phyloP scores from a whole-genome alignment of 2,888 invertebrate species.

The Gibbula magus region DNA sequence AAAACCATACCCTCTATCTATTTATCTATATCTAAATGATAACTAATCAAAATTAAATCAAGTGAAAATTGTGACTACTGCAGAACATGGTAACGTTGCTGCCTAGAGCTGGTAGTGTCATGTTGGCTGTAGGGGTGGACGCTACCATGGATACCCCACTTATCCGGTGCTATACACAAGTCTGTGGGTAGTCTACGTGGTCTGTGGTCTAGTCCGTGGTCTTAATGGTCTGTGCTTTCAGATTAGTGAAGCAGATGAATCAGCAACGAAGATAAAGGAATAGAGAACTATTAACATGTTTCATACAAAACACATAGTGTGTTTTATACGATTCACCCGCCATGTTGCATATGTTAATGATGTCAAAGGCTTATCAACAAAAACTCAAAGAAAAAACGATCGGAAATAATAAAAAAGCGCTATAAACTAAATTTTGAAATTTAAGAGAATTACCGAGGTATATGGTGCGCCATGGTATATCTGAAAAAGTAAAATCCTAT shows the following conservation, averaged over 20 bases:
- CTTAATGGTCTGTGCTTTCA: neutral
- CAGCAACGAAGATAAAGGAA: neutral
- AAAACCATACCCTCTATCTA: neutral
- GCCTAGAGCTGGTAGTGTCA: neutral
- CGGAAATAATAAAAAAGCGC: conserved; percentile 4
- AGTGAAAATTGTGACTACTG: neutral
- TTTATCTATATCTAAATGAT: neutral
- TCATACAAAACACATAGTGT: neutral
- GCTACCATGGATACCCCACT: neutral
- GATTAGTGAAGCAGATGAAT: neutral
- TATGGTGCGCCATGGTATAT: conserved; percentile 22
- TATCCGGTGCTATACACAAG: conserved; percentile 3
- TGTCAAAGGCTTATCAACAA: conserved; percentile 15
- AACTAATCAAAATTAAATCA: neutral
- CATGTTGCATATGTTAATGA: neutral
- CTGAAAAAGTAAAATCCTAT: conserved; percentile 21
- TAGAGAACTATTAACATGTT: neutral
- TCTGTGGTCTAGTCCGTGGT: conserved; percentile 8
- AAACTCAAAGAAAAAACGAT: conserved; percentile 6
- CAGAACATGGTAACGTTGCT: neutral
- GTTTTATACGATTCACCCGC: neutral
- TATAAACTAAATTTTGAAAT: conserved; percentile 20
- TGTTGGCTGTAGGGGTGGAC: neutral
- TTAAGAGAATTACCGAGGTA: conserved; percentile 10
- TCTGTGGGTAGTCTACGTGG: conserved; percentile 5